Conservation (phyloP, 35 echinoderm and acorn worm species). For the Diadema setosum region DNA sequence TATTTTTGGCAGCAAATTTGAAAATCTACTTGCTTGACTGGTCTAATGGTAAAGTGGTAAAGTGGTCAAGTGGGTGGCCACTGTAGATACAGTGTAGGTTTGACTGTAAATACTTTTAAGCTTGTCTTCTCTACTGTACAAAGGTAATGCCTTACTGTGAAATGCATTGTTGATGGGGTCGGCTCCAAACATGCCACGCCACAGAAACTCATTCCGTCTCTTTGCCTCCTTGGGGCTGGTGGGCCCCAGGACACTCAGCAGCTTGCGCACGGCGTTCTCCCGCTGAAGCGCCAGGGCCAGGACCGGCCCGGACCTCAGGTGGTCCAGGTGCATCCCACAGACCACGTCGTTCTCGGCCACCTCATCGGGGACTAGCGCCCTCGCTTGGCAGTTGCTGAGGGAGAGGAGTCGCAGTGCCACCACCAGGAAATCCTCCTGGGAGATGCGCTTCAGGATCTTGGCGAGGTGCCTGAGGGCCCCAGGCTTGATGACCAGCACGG, state of each 20-base stretch:
- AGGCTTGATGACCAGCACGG: slow-evolving; percentile 87
- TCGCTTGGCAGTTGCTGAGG: slow-evolving; percentile 18
- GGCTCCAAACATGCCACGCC: slow-evolving; percentile 86
- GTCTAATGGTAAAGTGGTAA: too few species aligned
- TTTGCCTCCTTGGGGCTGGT: slow-evolving; percentile 69
- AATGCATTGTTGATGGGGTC: slow-evolving; percentile 93
- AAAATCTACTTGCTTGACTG: too few species aligned
- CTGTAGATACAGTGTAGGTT: too few species aligned
- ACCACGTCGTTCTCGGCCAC: slow-evolving; percentile 33
- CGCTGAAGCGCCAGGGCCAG: slow-evolving; percentile 76
- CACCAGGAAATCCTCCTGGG: slow-evolving; percentile 76
- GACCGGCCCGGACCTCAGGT: slow-evolving; percentile 69
- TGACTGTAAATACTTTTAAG: too few species aligned
- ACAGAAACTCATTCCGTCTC: slow-evolving; percentile 77
- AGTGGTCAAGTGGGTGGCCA: too few species aligned
- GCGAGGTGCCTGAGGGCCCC: slow-evolving; percentile 72
- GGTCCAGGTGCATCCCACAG: slow-evolving; percentile 54
- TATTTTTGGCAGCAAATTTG: too few species aligned
- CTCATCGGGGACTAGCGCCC: slow-evolving; percentile 46
- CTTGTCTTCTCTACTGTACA: too few species aligned
- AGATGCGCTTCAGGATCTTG: slow-evolving; percentile 88
- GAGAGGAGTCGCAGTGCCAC: slow-evolving; percentile 49
- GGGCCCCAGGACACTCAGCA: slow-evolving; percentile 75
- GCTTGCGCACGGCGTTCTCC: slow-evolving; percentile 92
- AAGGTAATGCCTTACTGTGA: slow-evolving; percentile 73